phyloP scores from a whole-genome alignment of 2,113 vertebrate species.

The Muntiacus muntjak region DNA sequence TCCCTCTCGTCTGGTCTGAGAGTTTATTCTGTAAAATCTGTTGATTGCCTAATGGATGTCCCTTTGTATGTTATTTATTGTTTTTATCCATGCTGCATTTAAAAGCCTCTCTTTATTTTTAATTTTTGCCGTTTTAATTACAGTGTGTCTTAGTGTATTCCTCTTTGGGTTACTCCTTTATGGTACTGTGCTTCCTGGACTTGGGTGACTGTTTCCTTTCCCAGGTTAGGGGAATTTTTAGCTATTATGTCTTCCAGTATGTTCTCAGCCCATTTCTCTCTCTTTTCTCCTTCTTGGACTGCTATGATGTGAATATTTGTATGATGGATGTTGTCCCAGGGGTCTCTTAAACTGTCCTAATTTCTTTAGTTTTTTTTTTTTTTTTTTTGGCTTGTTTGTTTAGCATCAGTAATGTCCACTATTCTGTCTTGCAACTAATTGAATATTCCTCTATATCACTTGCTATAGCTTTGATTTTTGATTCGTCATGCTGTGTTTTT shows the following conservation, averaged over 20 bases:
- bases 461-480: background rate
- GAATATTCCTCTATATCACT: background rate
- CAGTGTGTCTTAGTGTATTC: background rate
- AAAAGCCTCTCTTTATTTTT: background rate
- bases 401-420: background rate
- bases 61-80: background rate
- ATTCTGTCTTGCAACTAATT: background rate
- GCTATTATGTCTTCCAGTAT: background rate
- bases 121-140: background rate
- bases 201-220: background rate
- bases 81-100: background rate
- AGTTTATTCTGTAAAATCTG: background rate
- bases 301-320: background rate
- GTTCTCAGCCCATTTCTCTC: background rate
- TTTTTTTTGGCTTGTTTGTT: background rate
- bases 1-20: background rate
- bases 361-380: background rate
- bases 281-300: background rate
- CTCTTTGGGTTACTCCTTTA: background rate
- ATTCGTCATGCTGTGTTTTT: background rate
- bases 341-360: background rate
- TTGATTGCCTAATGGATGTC: background rate
- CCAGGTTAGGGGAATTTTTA: background rate
- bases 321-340: background rate
- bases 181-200: background rate